Base-by-base conservation (phyloP, 2,888 invertebrate species). In the Amphipoea lucens region DNA sequence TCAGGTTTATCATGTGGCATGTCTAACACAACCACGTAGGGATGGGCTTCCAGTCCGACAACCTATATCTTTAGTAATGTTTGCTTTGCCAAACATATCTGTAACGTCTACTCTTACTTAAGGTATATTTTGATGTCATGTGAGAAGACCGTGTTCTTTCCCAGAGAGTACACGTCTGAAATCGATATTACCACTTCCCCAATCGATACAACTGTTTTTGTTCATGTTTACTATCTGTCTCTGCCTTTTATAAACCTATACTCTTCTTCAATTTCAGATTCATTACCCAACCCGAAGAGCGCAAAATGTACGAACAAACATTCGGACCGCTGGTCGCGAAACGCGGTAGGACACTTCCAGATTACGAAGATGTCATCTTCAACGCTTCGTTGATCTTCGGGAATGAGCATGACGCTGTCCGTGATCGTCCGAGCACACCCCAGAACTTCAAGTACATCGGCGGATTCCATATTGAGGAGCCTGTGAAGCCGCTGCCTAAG, bases 351-450 rank as follows among this genome's bases (percentile, higher is more conserved):
- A 77, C 72, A 4, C 71, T 93, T 12, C 92, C 93, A 29, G 76
- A 87, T 4, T 92, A 92, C 40, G 89, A 92, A 70, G 89, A 91
- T 1, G 65, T 92, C 0, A 89, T 91, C 5, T 93, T 90, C 77
- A 95, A 94, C 60, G 93, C 90, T 1, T 95, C 95, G 0, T 76
- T 95, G 40, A 82, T 95, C 72, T 82, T 95, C 0, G 87, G 92
- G 1, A 95, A 95, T 62, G 94, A 94, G 1, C 94, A 95, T 17
- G 74, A 83, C 9, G 90, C 94, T 17, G 84, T 91, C n/a, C 91
- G 90, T 6, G 82, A 87, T 11, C 83, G 92, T 20, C 91, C 90
- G 62, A 89, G 90, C 67, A 82, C 94, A 9, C 93, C 95, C 20
- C 92, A 93, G 70, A 93, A 92, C 81, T 91, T 92, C 69, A 93